Base-by-base conservation (phyloP, 2,797 vertebrate genomes). In the Cygnus olor region DNA sequence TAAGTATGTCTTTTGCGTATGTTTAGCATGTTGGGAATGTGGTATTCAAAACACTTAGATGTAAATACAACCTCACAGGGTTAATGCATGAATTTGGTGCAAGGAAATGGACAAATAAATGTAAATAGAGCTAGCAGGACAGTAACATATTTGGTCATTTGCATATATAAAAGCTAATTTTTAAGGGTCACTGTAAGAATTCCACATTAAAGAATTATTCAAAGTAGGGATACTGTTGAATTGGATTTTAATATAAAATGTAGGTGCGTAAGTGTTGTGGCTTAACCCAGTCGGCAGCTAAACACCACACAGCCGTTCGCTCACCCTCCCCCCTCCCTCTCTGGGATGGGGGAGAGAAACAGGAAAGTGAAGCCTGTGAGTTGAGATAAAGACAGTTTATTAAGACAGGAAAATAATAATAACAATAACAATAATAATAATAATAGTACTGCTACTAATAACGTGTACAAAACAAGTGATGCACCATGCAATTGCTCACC, bases 1-100 rank as follows among this genome's bases (percentile, higher is more conserved):
- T 99, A 98, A 99, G 99, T 99, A 98, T 89, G 95, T 49, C n/a
- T 66, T 94, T 95, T 89, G 36, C 73, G 17, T 71, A 30, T 78
- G 30, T 71, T 90, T 49, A 68, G 38, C 87, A 63, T 71, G 68
- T 81, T 58, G 84, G 79, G 58, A 24, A 25, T 76, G 63, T 44
- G 81, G 22, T 76, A 44, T 69, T 85, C 40, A 42, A 56, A 60
- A 66, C 24, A 12, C 22, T 6, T 13, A 68, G 42, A n/a, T 57
- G 45, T 60, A 61, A 80, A 51, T 73, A n/a, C 9, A 36, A 66
- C 14, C 27, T 82, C 44, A 34, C 3, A 5, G 65, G 66, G 68
- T 57, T 81, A 80, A 76, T 56, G 45, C 63, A 3, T 54, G 69
- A 8, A 61, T 87, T 21, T 76, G 34, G 12, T 89, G 77, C 11